Base-by-base conservation (phyloP, 1,140 invertebrate genomes). In the Tetragnatha versicolor region DNA sequence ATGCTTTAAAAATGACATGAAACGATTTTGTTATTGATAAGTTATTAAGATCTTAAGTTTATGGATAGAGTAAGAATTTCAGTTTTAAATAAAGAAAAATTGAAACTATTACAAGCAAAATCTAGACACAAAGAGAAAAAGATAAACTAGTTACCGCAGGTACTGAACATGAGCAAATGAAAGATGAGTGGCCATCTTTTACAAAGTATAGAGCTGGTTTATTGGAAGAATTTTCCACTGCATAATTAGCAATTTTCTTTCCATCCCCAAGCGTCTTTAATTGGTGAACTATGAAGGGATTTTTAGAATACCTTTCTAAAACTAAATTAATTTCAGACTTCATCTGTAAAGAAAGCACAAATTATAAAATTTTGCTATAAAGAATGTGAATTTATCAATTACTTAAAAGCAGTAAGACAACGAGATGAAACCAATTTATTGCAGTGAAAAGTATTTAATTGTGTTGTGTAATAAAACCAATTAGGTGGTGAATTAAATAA, bases 141-240 rank as follows among this genome's bases (percentile, higher is more conserved):
- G n/a, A n/a, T n/a, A n/a, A n/a, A n/a, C n/a, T n/a, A n/a, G 17
- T 55, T 78, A 78, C 76, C 63, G 68, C 31, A 14, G 76, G 76
- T 20, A 78, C 63, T 35, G 4, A 22, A 29, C 76, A 68, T 4
- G 63, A 68, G 12, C 76, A 78, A n/a, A 78, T 68, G 17, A 78
- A 1, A 42, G 76, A 31, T 25, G 58, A 55, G 60, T 69, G 29
- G n/a, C 76, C 76, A 47, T 78, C 76, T 58, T 35, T 42, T 12
- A 29, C 51, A 68, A 78, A 78, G 47, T 68, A 78, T 4, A 78
- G 6, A 35, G 37, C 33, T 5, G 76, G 76, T 60, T 78, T 78
- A 7, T 53, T 27, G 31, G 7, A 12, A 5, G 65, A 68, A 3
- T 55, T 47, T 25, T 78, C 65, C 31, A 78, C 49, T 17, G 65